A percentile compares a stretch with the other conserved stretches of the same genome.
Conservation (phyloP, 2,797 vertebrate genomes). For the Ctenopoma kingsleyae region DNA sequence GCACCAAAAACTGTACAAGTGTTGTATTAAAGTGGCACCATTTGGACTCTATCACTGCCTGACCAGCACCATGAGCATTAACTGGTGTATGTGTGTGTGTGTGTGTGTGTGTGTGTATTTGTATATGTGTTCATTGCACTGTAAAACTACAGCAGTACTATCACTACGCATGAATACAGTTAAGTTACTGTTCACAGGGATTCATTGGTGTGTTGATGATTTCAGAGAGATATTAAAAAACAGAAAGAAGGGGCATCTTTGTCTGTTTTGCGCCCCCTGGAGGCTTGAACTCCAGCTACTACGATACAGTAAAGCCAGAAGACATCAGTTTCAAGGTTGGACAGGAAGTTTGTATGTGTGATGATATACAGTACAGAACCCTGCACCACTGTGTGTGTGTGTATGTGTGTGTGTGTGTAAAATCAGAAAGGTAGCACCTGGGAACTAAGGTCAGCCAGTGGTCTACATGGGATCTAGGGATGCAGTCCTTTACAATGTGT, state of each 20-base stretch:
- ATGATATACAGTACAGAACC: conserved; percentile 55
- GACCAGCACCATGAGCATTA: conserved; percentile 72
- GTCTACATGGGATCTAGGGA: conserved; percentile 63
- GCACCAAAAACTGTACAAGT: conserved; percentile 72
- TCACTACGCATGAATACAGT: conserved; percentile 48
- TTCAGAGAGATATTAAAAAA: conserved; percentile 45
- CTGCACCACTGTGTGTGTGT: conserved; percentile 43
- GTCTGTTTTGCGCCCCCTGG: conserved; percentile 44
- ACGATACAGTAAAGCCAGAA: conserved; percentile 68
- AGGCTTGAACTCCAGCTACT: conserved; percentile 58
- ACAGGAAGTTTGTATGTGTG: conserved; percentile 66
- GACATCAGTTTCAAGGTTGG: conserved; percentile 74
- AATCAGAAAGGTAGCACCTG: conserved; percentile 77
- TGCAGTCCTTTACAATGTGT: conserved; percentile 70
- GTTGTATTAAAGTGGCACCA: conserved; percentile 69
- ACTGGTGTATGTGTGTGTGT: conserved; percentile 36
- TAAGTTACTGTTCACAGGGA: conserved; percentile 48
- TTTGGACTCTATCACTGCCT: conserved; percentile 56
- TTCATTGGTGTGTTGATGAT: conserved; percentile 53
- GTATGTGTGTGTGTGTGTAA: conserved; percentile 34
- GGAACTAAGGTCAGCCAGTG: conserved; percentile 70
- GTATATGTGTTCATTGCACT: conserved; percentile 52
- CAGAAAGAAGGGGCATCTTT: conserved; percentile 46
- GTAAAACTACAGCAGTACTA: conserved; percentile 45
- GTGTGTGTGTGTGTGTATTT: conserved; percentile 28